Conservation (phyloP, 2,888 invertebrate species). For the Cyclophora punctaria region DNA sequence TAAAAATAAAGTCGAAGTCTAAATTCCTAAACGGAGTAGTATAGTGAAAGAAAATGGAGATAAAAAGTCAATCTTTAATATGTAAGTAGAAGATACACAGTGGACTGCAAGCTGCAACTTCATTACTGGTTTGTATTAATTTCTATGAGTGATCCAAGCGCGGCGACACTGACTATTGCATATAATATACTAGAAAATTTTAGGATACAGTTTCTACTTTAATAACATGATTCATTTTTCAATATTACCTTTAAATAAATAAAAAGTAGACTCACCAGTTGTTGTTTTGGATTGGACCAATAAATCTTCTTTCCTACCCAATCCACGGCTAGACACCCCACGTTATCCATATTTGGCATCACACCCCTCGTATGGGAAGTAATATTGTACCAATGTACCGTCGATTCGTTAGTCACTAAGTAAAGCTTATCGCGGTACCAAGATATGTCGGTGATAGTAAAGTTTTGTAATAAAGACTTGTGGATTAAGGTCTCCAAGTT, state of each 20-base stretch:
- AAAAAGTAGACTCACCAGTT: constrained; percentile 78
- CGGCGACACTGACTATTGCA: no score
- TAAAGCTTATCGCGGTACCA: constrained; percentile 86
- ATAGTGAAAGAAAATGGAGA: no score
- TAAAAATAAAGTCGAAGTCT: no score
- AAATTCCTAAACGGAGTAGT: no score
- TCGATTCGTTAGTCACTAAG: constrained; percentile 83
- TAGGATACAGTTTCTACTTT: no score
- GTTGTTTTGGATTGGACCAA: constrained; percentile 91
- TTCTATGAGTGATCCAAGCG: no score
- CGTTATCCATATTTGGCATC: constrained; percentile 80
- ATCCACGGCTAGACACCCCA: constrained; percentile 88
- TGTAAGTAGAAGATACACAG: no score
- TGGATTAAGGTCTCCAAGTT: constrained; percentile 81
- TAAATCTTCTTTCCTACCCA: constrained; percentile 93
- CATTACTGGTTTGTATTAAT: no score
- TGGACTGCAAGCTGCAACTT: no score
- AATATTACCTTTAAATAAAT: not conserved
- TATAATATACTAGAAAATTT: no score
- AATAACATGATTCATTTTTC: not conserved
- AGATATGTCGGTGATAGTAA: constrained; percentile 81
- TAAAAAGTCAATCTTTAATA: no score
- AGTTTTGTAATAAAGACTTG: constrained; percentile 53
- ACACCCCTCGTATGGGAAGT: constrained; percentile 74
- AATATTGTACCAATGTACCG: constrained; percentile 82